phyloP scores from a whole-genome alignment of 2,888 invertebrate genomes.

The Perdita meconis region DNA sequence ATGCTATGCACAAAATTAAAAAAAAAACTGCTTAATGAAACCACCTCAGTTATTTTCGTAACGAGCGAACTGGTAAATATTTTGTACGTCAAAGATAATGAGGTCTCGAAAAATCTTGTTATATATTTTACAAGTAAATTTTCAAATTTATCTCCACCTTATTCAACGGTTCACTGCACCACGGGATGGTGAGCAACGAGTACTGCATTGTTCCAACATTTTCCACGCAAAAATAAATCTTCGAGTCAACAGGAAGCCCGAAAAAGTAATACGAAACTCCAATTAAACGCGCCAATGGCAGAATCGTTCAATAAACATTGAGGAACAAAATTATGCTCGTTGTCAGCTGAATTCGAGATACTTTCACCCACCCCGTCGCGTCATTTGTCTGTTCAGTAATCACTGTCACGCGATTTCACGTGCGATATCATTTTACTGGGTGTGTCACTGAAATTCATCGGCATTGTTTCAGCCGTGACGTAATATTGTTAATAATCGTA shows the following conservation, averaged over 20 bases:
- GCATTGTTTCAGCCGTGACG: constrained; percentile 24
- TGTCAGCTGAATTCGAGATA: background rate
- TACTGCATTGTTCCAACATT: background rate
- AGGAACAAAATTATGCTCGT: constrained; percentile 19
- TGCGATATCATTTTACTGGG: background rate
- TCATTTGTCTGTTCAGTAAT: constrained; percentile 8
- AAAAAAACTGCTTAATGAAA: too few relatives aligned
- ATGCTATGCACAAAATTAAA: too few relatives aligned
- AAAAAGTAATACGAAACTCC: background rate
- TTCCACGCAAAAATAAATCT: background rate
- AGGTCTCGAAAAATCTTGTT: too few relatives aligned
- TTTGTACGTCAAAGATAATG: too few relatives aligned
- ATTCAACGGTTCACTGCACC: too few relatives aligned
- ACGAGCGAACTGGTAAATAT: too few relatives aligned
- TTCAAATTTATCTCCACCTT: too few relatives aligned
- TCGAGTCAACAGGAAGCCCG: background rate
- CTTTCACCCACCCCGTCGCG: too few relatives aligned
- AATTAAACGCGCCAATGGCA: constrained; percentile 4
- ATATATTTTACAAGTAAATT: too few relatives aligned
- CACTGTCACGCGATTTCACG: background rate
- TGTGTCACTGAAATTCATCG: background rate
- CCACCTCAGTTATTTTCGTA: too few relatives aligned
- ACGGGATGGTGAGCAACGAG: too few relatives aligned
- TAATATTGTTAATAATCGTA: constrained; percentile 41
- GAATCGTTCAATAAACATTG: constrained; percentile 19